Evolutionary conservation across 2,797 vertebrate genomes (phyloP).

Genomic region (Trichosurus vulpecula): DNA sequence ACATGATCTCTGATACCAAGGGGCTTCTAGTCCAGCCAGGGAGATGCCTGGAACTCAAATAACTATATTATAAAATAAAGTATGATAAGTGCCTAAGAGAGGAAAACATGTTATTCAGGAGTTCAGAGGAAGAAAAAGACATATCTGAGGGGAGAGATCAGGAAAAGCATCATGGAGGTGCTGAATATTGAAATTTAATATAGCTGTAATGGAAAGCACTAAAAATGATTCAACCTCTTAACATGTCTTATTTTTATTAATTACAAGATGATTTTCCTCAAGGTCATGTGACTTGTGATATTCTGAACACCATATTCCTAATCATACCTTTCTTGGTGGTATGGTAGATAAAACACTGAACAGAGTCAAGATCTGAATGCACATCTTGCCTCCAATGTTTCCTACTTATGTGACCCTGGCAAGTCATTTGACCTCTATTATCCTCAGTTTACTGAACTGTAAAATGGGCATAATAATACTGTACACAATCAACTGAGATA

Average conservation of each 20-base stretch:
- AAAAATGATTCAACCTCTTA: background rate
- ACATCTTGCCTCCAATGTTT: background rate
- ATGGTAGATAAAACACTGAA: background rate
- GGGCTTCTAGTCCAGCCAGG: background rate
- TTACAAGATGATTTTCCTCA: background rate
- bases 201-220: background rate
- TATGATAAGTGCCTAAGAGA: background rate
- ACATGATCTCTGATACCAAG: background rate
- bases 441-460: background rate
- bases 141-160: background rate
- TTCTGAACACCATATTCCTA: background rate
- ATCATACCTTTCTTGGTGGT: background rate
- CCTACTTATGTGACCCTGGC: background rate
- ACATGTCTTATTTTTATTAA: background rate
- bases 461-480: background rate
- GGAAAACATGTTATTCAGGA: background rate
- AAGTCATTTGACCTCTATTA: background rate
- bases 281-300: background rate
- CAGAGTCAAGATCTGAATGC: background rate
- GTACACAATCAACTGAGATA: background rate
- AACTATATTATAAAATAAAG: background rate
- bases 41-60: background rate
- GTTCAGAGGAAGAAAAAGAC: background rate
- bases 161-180: background rate
- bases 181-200: background rate